Base-by-base conservation (phyloP, 2,888 invertebrate genomes). In the Diadegma fenestrale region DNA sequence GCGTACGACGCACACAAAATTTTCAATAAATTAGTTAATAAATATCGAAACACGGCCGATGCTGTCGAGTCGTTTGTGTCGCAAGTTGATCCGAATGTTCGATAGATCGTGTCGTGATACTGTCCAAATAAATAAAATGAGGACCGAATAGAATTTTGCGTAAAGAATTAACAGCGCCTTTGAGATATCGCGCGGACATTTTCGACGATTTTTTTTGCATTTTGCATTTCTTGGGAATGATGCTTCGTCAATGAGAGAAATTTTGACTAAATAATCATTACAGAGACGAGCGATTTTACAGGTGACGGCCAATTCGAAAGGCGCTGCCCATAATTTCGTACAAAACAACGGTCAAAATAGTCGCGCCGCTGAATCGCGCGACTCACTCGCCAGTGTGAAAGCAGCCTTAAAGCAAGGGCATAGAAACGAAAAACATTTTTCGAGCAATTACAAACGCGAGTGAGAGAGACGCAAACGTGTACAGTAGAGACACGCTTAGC, bases 371-470 rank as follows among this genome's bases (percentile, higher is more conserved):
- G 2, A 54, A 14, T 58, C 22, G 14, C 58, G 58, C 58, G 5
- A 14, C 14, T 26, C 1, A 58, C 5, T 58, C 22, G 58, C 14
- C 58, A 58, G 26, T 58, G 58, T 58, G 58, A 58, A 58, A 4
- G 26, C 14, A 6, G 26, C 58, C 26, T 58, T 26, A 58, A 14
- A 26, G 26, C 58, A 41, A 41, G 51, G 61, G 63, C 41, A 64
- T 10, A 61, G 41, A 66, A 81, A 19, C 33, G 63, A 79, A 73
- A 64, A 79, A 80, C 48, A 58, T 63, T 75, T 75, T 63, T 63
- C 45, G 8, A 63, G 63, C 63, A 45, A 63, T 75, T 63, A 63
- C 63, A 45, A 75, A 63, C 33, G 45, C 30, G 75, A 75, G 75
- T 33, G 63, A 75, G 43, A 33, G 45, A 63, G 45, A 75, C 19